Evolutionary conservation across 30 jellyfish, hydroid and myxozoan genomes (phyloP).

Genomic region (Chironex yamaguchii): DNA sequence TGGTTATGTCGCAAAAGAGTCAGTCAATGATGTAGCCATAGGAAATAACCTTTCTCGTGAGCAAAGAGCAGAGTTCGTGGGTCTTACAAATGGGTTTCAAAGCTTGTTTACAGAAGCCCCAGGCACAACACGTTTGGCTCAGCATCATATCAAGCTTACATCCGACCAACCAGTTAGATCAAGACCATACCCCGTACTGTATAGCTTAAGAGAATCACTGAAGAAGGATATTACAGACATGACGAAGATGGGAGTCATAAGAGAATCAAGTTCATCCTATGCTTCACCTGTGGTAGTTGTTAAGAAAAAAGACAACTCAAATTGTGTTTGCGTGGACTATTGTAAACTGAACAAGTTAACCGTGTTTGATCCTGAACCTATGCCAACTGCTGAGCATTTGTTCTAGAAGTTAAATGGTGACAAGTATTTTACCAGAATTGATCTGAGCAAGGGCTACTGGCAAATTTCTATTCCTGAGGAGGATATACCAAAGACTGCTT

Average conservation of each 20-base stretch:
- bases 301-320: neutral
- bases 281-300: constrained; percentile 7
- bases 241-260: neutral
- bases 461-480: neutral
- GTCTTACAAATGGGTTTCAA: neutral
- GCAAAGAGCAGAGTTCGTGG: neutral
- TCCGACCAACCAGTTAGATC: constrained; percentile 3
- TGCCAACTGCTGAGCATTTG: constrained; percentile 15
- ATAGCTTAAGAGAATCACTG: neutral
- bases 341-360: neutral
- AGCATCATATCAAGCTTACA: neutral
- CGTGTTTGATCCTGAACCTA: constrained; percentile 5
- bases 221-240: neutral
- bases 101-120: neutral
- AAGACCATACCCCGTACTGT: constrained; percentile 6
- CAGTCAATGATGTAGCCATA: neutral
- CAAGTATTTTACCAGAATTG: neutral
- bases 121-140: neutral
- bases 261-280: neutral
- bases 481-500: neutral
- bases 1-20: neutral
- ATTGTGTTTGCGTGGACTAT: too few relatives aligned
- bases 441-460: constrained; percentile 1
- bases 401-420: neutral
- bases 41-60: neutral